Base-by-base conservation (phyloP, 2,797 vertebrate species). In the Acrocephalus scirpaceus region DNA sequence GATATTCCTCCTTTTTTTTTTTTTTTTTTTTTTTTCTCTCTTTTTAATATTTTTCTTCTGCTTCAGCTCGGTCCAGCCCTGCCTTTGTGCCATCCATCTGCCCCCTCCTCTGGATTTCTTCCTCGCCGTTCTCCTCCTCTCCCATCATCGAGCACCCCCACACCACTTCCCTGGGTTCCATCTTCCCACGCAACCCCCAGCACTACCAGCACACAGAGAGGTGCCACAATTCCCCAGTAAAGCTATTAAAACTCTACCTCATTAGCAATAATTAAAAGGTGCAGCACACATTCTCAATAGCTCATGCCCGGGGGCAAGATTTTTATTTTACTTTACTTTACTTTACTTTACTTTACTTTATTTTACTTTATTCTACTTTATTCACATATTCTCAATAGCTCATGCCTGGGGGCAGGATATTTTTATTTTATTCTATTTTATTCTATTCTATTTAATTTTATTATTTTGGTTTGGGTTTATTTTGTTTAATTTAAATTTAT, bases 251-350 rank as follows among this genome's bases (percentile, higher is more conserved):
- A 87, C 86, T 83, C 91, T 92, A 61, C 80, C 85, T 95, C 88
- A 92, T 97, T 97, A 97, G 93, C 91, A 90, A 96, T 94, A 97
- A 97, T 96, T 97, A 97, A 97, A 97, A 95, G 82, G 47, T 91
- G 84, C 60, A 85, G 88, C 65, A 67, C 83, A 48, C 11, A 25
- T 67, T 96, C 88, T 94, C 89, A 83, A 42, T n/a, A 92, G 95
- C 82, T 96, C 92, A 86, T 51, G 62, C 17, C 65, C 4, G 3
- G 7, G 3, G 36, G 29, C 36, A 86, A 51, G 71, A 30, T 77
- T 57, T 19, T 23, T 47, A 11, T 15, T 32, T 21, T 21, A n/a
- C 18, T 53, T 53, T 47, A 16, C 17, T 17, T 12, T 19, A 53
- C 30, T n/a, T 7, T n/a, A 17, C 12, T 13, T 19, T 26, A 23